Base-by-base conservation (phyloP, 1,140 invertebrate genomes). In the Apis cerana region DNA sequence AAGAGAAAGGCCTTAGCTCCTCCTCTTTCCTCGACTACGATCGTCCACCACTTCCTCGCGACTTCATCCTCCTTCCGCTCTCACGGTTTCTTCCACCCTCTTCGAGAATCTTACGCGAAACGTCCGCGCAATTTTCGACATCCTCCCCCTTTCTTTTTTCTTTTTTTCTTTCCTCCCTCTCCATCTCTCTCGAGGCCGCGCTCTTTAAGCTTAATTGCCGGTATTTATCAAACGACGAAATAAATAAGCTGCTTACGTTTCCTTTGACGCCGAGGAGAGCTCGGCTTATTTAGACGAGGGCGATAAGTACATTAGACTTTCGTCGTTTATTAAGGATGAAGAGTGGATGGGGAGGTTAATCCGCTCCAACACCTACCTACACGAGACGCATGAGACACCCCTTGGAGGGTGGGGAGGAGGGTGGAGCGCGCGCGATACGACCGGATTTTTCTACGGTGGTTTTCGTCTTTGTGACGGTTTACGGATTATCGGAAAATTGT, bases 181-280 rank as follows among this genome's bases (percentile, higher is more conserved):
- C 33, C 54, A 43, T 10, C 65, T 23, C 58, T 27, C 12, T 21
- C 68, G 56, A 54, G 21, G 50, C 74, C 62, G 48, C 58, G 62
- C 74, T 72, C 84, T 88, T 84, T 87, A 84, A 90, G 88, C 85
- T 91, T 92, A 92, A 93, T 93, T 93, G 91, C 89, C 85, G 81
- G 91, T 92, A 92, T 92, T 92, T 92, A 92, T 92, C 92, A 92
- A 91, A 92, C 85, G 88, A 80, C 88, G 83, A 92, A 92, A 92
- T 92, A 90, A 92, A 91, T 92, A 92, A 92, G 90, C 92, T 88
- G 89, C 92, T 91, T 92, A 92, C 82, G 88, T 88, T 90, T 91
- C 5, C 88, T 92, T 91, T 88, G 88, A 90, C 85, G 88, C 61
- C 70, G 61, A 69, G 43, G 82, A 85, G 86, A 71, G 71, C 71